Percentiles rank a stretch among this genome's conserved stretches.
Conservation (phyloP, 2,888 invertebrate genomes). For the Callimorpha dominula region DNA sequence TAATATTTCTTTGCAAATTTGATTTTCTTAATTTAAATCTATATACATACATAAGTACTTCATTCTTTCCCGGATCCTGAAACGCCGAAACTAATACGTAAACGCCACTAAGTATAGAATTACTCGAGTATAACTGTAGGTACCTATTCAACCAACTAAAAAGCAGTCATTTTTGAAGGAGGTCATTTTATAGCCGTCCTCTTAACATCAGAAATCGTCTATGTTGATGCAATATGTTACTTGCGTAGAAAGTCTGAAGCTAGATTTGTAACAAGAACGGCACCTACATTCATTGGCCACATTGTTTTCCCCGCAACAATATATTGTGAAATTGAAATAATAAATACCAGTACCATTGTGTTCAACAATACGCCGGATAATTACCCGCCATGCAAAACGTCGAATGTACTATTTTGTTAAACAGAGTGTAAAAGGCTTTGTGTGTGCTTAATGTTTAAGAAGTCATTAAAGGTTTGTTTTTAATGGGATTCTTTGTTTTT, state of each 20-base stretch:
- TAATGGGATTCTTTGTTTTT: slow-evolving; percentile 40
- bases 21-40: too few relatives aligned
- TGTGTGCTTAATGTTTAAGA: slow-evolving; percentile 57
- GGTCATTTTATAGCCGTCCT: background rate
- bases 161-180: background rate
- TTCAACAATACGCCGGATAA: slow-evolving; percentile 71
- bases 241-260: slow-evolving; percentile 38
- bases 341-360: slow-evolving; percentile 65
- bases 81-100: too few relatives aligned
- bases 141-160: too few relatives aligned
- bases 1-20: too few relatives aligned
- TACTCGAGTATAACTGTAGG: too few relatives aligned
- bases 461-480: slow-evolving; percentile 44
- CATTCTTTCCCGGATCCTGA: too few relatives aligned
- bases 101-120: too few relatives aligned
- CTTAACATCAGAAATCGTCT: slow-evolving; percentile 26
- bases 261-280: slow-evolving; percentile 36
- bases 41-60: too few relatives aligned
- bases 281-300: slow-evolving; percentile 40
- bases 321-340: slow-evolving; percentile 71
- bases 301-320: slow-evolving; percentile 63
- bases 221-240: slow-evolving; percentile 21
- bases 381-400: slow-evolving; percentile 70
- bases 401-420: slow-evolving; percentile 75
- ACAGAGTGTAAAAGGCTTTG: slow-evolving; percentile 78